These are phyloP conservation scores for Crotalus helleri DNA, from an alignment of 2,113 vertebrate species.

Conservation along the genomic window DNA sequence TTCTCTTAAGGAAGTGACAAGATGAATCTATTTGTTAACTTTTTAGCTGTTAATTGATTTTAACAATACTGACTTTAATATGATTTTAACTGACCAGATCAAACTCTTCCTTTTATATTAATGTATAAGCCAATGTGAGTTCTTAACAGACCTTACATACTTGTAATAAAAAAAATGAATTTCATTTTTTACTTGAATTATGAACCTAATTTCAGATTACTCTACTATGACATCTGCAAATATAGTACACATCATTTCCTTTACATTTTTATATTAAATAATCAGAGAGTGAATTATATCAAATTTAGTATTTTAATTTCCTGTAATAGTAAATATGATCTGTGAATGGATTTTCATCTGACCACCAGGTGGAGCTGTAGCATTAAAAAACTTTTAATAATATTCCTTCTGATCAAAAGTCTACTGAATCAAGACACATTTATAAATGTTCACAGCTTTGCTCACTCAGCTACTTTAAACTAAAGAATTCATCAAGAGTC, in stretches of 20 bases:
- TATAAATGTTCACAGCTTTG: not conserved
- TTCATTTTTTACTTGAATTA: not conserved
- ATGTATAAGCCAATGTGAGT: not conserved
- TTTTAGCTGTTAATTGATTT: not conserved
- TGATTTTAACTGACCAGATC: not conserved
- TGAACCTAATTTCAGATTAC: not conserved
- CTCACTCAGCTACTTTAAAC: slow-evolving; percentile 27
- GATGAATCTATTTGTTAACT: not conserved
- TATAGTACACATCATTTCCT: not conserved
- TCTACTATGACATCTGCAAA: not conserved
- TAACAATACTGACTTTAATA: not conserved
- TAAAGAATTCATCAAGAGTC: not conserved
- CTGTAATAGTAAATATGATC: not conserved
- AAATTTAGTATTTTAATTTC: not conserved
- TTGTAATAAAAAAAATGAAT: not conserved
- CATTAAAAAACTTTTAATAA: not conserved
- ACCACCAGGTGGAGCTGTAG: slow-evolving; percentile 56
- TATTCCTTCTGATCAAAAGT: not conserved
- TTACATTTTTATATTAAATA: not conserved
- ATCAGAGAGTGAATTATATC: not conserved
- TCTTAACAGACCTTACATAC: not conserved
- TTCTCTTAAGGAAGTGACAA: not conserved
- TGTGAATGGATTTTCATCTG: not conserved
- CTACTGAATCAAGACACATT: not conserved
- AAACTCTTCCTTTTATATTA: not conserved